A percentile compares a stretch with the other conserved stretches of the same genome.
Conservation (phyloP, 2,113 vertebrate species). For the Centropus unirufus region DNA sequence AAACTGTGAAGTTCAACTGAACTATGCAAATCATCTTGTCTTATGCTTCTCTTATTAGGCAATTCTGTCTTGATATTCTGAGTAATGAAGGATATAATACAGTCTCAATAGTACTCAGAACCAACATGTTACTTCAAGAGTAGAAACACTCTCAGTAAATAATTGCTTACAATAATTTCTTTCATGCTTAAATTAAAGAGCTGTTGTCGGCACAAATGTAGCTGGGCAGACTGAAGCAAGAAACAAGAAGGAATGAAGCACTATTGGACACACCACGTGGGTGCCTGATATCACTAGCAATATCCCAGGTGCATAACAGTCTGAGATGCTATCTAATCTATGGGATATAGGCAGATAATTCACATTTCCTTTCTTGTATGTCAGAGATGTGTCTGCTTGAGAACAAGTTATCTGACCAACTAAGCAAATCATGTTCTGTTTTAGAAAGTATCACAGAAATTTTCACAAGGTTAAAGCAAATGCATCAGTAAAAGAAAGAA, state of each 20-base stretch:
- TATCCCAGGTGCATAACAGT: background rate
- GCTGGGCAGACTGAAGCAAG: background rate
- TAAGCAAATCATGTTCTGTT: background rate
- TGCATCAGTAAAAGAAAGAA: background rate
- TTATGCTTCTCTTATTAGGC: conserved; percentile 54
- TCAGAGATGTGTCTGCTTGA: background rate
- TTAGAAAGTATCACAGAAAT: background rate
- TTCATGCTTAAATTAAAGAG: conserved; percentile 6
- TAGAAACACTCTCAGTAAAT: background rate
- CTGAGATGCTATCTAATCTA: conserved; percentile 18
- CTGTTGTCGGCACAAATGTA: background rate
- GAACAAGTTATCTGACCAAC: background rate
- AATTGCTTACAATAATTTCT: conserved; percentile 27
- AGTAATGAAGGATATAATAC: conserved; percentile 21
- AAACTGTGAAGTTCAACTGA: conserved; percentile 58
- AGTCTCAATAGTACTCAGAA: background rate
- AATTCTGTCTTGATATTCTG: conserved; percentile 42
- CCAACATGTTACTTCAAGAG: conserved; percentile 24
- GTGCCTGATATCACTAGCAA: background rate
- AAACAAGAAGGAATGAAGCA: background rate
- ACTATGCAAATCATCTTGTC: conserved; percentile 58
- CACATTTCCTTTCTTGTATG: conserved; percentile 8
- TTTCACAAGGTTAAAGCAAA: background rate
- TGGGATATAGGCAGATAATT: background rate
- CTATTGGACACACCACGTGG: background rate